Conservation (phyloP, 2,888 invertebrate species). For the Melieria crassipennis region DNA sequence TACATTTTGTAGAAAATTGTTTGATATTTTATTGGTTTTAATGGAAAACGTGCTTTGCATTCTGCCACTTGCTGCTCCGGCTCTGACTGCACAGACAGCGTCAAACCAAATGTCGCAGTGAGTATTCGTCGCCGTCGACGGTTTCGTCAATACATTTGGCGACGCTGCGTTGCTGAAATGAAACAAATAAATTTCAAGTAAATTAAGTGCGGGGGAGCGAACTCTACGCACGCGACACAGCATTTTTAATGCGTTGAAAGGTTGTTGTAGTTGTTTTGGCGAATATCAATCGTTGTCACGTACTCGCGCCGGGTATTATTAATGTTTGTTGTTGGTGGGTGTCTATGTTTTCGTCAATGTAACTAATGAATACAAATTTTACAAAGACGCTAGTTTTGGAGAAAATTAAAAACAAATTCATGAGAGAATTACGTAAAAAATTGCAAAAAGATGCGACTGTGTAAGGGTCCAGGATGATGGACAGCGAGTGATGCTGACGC, state of each 20-base stretch:
- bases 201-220: neutral
- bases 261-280: conserved; percentile 14
- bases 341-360: neutral
- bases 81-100: neutral
- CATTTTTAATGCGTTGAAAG: neutral
- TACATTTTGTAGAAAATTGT: conserved; percentile 8
- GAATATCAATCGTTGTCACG: neutral
- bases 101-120: no score
- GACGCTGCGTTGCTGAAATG: neutral
- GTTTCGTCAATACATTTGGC: no score
- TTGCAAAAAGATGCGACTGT: no score
- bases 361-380: conserved; percentile 10
- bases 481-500: no score
- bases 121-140: no score
- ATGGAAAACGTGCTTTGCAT: conserved; percentile 38
- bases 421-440: no score
- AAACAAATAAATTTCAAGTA: conserved; percentile 20
- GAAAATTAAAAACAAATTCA: no score
- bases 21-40: conserved; percentile 18
- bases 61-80: neutral
- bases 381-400: no score
- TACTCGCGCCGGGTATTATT: neutral
- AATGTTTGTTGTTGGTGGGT: neutral
- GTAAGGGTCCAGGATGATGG: no score
- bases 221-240: neutral